Evolutionary conservation across 2,888 invertebrate genomes (phyloP).

Genomic region (Dysmachus trigonus): DNA sequence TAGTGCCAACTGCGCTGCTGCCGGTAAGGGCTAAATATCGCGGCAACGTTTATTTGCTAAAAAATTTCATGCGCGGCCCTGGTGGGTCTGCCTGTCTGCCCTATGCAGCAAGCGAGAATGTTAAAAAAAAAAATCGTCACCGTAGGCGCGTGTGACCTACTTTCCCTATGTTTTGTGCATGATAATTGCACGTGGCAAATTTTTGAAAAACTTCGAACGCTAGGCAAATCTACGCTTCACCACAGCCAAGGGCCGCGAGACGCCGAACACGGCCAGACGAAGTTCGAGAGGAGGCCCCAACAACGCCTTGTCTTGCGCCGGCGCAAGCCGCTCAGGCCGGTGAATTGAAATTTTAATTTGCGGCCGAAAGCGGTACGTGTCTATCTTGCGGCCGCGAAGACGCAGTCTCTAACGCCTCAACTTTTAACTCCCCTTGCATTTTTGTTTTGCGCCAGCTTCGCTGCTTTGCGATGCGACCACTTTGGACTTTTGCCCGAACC

Average conservation of each 20-base stretch:
- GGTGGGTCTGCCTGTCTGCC: neutral
- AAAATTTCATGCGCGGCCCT: neutral
- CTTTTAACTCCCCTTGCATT: neutral
- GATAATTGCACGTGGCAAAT: slow-evolving; percentile 45
- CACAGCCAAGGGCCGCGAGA: neutral
- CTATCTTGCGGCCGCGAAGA: neutral
- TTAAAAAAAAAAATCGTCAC: neutral
- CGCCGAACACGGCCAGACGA: neutral
- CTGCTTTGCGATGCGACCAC: neutral
- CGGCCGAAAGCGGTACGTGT: neutral
- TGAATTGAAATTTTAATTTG: neutral
- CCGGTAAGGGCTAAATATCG: neutral
- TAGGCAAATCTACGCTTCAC: neutral
- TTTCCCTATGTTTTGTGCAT: slow-evolving; percentile 40
- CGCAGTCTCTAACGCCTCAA: neutral
- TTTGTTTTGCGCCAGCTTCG: neutral
- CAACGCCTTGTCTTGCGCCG: neutral
- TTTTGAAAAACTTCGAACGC: neutral
- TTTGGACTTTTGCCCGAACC: neutral
- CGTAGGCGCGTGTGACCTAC: slow-evolving; percentile 42
- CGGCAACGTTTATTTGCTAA: slow-evolving; percentile 8
- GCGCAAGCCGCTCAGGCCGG: neutral
- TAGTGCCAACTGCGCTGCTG: neutral
- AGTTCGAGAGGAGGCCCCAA: neutral
- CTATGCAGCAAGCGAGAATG: neutral